Evolutionary conservation across 2,113 vertebrate genomes (phyloP), one percentile per base, ranked within the genome.

Genomic region (Eolophus roseicapilla): DNA sequence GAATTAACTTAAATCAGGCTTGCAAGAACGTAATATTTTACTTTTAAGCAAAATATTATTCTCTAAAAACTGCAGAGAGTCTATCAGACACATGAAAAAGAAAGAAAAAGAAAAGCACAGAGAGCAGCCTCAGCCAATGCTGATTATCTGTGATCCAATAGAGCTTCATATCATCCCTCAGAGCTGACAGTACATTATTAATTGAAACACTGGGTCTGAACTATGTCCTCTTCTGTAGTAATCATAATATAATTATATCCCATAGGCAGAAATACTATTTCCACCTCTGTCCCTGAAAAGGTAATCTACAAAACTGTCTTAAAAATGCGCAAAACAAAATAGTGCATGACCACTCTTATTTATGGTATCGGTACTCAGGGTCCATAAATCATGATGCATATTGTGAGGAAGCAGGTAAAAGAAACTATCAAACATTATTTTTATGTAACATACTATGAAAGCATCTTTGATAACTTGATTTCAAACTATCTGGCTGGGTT

Each of bases 141-240:
- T 91, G 92, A 82, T 85, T 89, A 82, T 91, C 85, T 86, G 84
- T 88, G 86, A 91, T 94, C 68, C 59, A n/a, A 67, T 71, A 7
- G 18, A 82, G 68, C 59, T 91, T 84, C 89, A n/a, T 84, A 79
- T n/a, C 81, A 69, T 88, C 94, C 86, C 81, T 97, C 90, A 92
- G 86, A 91, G 63, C 83, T 91, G 91, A 97, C 82, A 96, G 89
- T 60, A 43, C 81, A 94, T 96, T 97, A 96, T 96, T 97, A 97
- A 97, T 96, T 93, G 96, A 97, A 98, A 97, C 64, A 49, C 3
- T 74, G 91, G 70, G 27, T 84, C 59, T 85, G 71, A 92, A 86
- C 86, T 90, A 55, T 77, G 86, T 87, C 71, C 70, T 93, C 86
- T 64, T 95, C 95, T 55, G 21, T 50, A 77, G 75, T 80, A 73